Evolutionary conservation across 2,797 vertebrate species (phyloP).

Genomic region (Chrysolophus pictus): DNA sequence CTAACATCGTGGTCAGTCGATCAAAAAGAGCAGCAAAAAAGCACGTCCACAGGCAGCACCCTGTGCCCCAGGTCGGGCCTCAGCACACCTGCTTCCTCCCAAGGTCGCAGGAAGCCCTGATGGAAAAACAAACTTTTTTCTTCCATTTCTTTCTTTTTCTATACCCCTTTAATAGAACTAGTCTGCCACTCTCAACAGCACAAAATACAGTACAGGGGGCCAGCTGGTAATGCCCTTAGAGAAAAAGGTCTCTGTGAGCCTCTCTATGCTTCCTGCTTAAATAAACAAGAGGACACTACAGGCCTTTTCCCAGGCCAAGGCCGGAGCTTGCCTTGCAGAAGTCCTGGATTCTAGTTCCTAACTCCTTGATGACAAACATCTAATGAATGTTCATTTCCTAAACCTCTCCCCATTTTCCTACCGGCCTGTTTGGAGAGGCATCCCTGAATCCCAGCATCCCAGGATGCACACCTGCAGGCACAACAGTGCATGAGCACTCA

Average conservation of each 20-base stretch:
- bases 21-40: background rate
- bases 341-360: background rate
- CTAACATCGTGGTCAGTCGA: background rate
- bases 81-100: background rate
- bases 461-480: accelerated
- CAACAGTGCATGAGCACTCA: background rate
- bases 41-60: background rate
- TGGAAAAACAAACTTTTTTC: background rate
- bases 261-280: background rate
- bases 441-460: background rate
- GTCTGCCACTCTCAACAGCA: background rate
- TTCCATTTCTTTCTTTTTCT: background rate
- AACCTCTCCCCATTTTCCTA: background rate
- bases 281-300: background rate
- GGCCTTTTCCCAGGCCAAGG: background rate
- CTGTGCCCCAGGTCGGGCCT: background rate
- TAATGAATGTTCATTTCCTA: background rate
- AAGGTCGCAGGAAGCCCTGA: background rate
- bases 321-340: background rate
- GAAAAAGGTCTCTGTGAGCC: background rate
- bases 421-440: background rate
- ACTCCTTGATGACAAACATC: background rate
- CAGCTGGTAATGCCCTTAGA: background rate
- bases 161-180: background rate
- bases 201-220: background rate